Base-by-base conservation (phyloP, 2,113 vertebrate genomes). In the Suncus etruscus region DNA sequence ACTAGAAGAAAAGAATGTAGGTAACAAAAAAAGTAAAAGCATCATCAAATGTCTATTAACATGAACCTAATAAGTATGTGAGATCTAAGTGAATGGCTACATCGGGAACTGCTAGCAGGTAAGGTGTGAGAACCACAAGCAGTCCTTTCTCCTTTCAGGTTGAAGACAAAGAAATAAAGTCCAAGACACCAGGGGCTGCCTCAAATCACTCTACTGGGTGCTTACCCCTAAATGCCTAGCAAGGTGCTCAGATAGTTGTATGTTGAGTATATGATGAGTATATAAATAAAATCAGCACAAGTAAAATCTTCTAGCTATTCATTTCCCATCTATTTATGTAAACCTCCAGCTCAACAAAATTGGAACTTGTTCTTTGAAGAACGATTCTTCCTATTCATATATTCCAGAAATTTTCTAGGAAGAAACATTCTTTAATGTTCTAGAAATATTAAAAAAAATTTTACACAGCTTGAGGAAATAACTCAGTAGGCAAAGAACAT, bases 241-340 rank as follows among this genome's bases (percentile, higher is more conserved):
- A 73, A 27, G 31, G 11, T 10, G 31, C n/a, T 31, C n/a, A 39
- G 14, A 79, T 11, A 69, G 16, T 68, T 54, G 39, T 3, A 9
- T 39, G 18, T 69, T 73, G 65, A 12, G 18, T 51, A 70, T 22
- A 9, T 68, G 25, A 65, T 68, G 66, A 27, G 20, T 86, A 39
- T 25, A 12, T 45, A 54, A 12, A 10, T 24, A 65, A 76, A 63
- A 91, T 89, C 29, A 65, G 61, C 10, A 47, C 51, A 88, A 76
- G 61, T 63, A 18, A 75, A 74, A 81, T 1, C 1, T 50, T n/a
- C 24, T 31, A 31, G 45, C 51, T 45, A 3, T 48, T 75, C 77
- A 48, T 51, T n/a, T 69, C 18, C 20, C 18, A 20, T 69, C 15
- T n/a, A 68, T 70, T 93, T 93, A 3, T 25, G 61, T 76, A 94